Percentiles rank a stretch among this genome's conserved stretches.
phyloP scores from a whole-genome alignment of 2,797 vertebrate genomes.

The Urosaurus nigricauda region DNA sequence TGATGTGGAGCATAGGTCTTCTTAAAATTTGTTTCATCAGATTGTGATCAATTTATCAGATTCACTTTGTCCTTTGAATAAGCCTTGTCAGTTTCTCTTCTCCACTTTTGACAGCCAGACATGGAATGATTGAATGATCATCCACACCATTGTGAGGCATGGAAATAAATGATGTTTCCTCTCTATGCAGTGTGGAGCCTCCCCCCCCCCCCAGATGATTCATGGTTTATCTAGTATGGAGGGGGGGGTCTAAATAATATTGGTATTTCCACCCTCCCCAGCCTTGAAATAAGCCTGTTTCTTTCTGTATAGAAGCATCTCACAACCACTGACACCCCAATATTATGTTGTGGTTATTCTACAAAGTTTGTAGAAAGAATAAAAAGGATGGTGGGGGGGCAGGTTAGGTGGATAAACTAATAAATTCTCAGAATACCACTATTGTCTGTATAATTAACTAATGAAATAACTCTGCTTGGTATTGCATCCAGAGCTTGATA shows the following conservation, averaged over 20 bases:
- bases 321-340: neutral
- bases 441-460: neutral
- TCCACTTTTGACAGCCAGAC: neutral
- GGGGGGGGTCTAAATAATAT: neutral
- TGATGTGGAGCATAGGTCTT: neutral
- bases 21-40: neutral
- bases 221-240: neutral
- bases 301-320: neutral
- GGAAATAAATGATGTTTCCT: neutral
- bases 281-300: neutral
- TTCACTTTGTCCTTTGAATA: neutral
- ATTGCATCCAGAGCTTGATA: neutral
- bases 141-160: neutral
- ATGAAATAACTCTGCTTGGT: neutral
- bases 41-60: neutral
- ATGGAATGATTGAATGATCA: neutral
- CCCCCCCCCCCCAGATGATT: no score
- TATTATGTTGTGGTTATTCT: neutral
- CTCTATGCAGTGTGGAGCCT: no score
- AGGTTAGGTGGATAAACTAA: neutral
- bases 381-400: neutral
- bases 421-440: neutral
- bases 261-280: neutral
- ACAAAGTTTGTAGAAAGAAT: neutral
- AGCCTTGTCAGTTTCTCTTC: neutral